Base-by-base conservation (phyloP, 2,113 vertebrate species). In the Pungitius pungitius region DNA sequence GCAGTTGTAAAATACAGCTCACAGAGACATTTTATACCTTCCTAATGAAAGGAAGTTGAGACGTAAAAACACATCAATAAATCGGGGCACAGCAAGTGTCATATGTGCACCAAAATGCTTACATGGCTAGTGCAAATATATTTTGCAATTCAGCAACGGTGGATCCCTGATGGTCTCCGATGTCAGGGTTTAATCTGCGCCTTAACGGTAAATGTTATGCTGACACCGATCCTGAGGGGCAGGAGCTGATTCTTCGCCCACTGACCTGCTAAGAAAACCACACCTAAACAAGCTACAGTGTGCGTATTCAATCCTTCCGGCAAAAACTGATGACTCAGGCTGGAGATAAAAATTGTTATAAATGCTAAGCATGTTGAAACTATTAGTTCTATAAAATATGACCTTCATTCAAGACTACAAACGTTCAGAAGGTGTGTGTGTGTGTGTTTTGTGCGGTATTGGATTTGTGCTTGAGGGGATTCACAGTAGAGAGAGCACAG, bases 121-220 rank as follows among this genome's bases (percentile, higher is more conserved):
- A 69, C 80, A 72, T 43, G 81, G 82, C 58, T 49, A 35, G 40
- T 69, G 67, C 65, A 58, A 77, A 78, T 59, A 54, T 64, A 89
- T 91, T 73, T 60, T 83, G 85, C 83, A 84, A 83, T 71, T 89
- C 88, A 88, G 88, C 90, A 88, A 82, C 87, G 57, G 80, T 80
- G 66, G 51, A 82, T 85, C 66, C 71, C 70, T 69, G 78, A 85
- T 57, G 61, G 71, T 82, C 60, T 89, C 80, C 73, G 68, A 80
- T 78, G 39, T 73, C 73, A 69, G 59, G 62, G 75, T 45, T 85
- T 86, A 63, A 78, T 78, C 58, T 63, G 84, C 55, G 60, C 71
- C 87, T 83, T 81, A 68, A 79, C 80, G 58, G 84, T 68, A 76
- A 90, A 84, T 73, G 69, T 81, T 76, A 67, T 90, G 84, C 89